Percentiles rank a stretch among this genome's conserved stretches.
Evolutionary conservation across 2,888 invertebrate genomes (phyloP).

Genomic region (Nebria salina): DNA sequence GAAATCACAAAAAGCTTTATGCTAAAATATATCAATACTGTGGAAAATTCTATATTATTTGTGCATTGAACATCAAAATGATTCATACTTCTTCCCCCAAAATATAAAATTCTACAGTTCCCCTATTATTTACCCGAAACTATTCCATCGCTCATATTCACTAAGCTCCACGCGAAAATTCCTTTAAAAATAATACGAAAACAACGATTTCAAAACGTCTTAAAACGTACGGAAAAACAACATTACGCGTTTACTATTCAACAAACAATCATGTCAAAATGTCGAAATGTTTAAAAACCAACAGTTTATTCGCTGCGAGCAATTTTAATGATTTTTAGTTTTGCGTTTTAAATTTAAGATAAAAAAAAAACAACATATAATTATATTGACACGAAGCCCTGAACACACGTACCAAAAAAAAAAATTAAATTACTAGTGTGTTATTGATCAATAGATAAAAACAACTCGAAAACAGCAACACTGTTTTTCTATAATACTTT

Average conservation of each 20-base stretch:
- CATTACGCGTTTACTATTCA: neutral
- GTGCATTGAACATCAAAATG: neutral
- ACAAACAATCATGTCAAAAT: neutral
- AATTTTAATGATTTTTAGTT: neutral
- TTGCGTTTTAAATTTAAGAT: neutral
- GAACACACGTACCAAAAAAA: conserved; percentile 22
- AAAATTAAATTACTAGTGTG: conserved; percentile 39
- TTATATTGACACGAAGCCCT: conserved; percentile 6
- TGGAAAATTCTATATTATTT: conserved; percentile 3
- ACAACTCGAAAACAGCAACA: conserved; percentile 53
- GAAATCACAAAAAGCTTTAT: conserved; percentile 24
- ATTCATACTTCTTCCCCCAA: conserved; percentile 11
- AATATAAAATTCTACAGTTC: neutral
- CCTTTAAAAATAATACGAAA: neutral
- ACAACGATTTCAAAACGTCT: neutral
- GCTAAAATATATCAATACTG: conserved; percentile 31
- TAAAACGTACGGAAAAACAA: neutral
- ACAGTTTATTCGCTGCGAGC: neutral
- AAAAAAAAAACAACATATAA: conserved; percentile 2
- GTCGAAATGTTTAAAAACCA: conserved; percentile 2
- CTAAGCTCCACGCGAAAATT: neutral
- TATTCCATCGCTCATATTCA: neutral
- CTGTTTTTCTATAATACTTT: neutral
- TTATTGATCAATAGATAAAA: conserved; percentile 63
- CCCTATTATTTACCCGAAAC: neutral